Evolutionary conservation across 2,113 vertebrate species (phyloP), one percentile per base, ranked within the genome.

Genomic region (Podarcis cretensis): DNA sequence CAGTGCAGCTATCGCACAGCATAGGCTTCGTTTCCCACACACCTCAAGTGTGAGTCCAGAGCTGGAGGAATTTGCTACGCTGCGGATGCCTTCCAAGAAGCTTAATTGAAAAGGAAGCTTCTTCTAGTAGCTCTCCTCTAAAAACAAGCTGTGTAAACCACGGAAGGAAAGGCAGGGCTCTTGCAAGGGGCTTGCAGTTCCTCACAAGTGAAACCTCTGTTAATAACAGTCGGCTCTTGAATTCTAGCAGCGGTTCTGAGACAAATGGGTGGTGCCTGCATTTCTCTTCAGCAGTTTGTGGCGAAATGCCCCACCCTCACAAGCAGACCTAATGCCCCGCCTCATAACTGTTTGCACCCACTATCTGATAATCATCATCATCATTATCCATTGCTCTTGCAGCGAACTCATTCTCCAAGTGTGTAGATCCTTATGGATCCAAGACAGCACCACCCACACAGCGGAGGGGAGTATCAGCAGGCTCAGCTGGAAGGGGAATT

Each of bases 181-280:
- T 43, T 69, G 18, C 6, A 23, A 66, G 48, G 35, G 9, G 12
- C 43, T 27, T 21, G 21, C 35, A 40, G 32, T 57, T 81, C 35
- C 23, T 10, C 32, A 69, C 57, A 90, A 85, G 30, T 63, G 37
- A 83, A 89, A 88, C 79, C n/a, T 25, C 63, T 83, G 74, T 87
- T 83, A 63, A 32, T 75, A 81, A 48, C 59, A 66, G 57, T 83
- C 32, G 40, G 13, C 23, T 43, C 65, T 14, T 73, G 48, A 90
- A 32, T 40, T 16, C 79, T 30, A 59, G 40, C 32, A 63, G 10
- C 37, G 5, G 6, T n/a, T 1, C 27, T 6, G 7, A 20, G 23
- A 48, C 48, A 37, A 75, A 30, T 54, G 59, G 71, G 48, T 5
- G 73, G 54, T 48, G n/a, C 27, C 35, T 59, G 40, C 65, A 73